phyloP scores from a whole-genome alignment of 2,113 vertebrate species.

The Tragelaphus imberbis region DNA sequence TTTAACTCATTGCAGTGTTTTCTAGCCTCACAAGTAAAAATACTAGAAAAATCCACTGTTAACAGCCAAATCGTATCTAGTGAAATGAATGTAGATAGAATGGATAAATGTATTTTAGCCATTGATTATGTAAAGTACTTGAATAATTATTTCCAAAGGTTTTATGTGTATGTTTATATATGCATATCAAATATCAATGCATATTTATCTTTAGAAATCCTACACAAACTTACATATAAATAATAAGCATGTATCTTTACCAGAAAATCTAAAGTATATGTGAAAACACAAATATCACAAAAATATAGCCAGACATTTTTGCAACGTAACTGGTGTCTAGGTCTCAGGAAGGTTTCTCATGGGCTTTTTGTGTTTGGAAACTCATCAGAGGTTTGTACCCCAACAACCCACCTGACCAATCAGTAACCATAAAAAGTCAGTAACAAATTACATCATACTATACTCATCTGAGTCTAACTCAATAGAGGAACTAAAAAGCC shows the following conservation, averaged over 20 bases:
- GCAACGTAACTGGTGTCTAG: not conserved
- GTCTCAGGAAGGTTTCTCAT: not conserved
- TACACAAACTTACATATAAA: not conserved
- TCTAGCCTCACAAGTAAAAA: not conserved
- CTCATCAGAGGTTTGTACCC: not conserved
- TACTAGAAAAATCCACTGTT: not conserved
- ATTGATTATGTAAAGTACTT: not conserved
- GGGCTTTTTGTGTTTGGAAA: not conserved
- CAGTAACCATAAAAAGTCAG: not conserved
- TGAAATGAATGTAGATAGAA: not conserved
- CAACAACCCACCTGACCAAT: not conserved
- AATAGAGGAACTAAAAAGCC: no score
- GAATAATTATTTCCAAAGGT: not conserved
- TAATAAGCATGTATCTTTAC: not conserved
- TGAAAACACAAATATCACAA: not conserved
- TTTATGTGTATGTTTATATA: not conserved
- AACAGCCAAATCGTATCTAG: not conserved
- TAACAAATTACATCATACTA: not conserved
- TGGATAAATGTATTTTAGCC: not conserved
- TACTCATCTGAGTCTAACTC: not conserved
- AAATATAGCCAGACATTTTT: not conserved
- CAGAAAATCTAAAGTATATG: not conserved
- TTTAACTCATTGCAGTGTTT: not conserved
- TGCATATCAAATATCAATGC: not conserved
- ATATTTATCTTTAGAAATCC: not conserved